These are phyloP conservation scores for Muscicapa adusta DNA, from an alignment of 2,113 vertebrate genomes.

Conservation along the genomic window DNA sequence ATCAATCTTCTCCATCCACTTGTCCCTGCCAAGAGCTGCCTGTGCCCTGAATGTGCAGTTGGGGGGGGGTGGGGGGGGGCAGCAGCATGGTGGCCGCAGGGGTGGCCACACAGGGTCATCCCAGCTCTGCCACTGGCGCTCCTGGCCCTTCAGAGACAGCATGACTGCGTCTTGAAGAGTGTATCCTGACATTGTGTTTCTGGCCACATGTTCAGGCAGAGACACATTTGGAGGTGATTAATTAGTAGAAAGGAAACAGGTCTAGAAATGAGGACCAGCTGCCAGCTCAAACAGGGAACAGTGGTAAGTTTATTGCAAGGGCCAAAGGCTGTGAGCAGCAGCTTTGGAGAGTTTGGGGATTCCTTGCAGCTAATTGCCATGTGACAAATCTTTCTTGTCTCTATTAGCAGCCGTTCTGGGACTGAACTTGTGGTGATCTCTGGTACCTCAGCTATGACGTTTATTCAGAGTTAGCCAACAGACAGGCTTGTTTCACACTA, in stretches of 20 bases:
- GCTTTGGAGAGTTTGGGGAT: neutral
- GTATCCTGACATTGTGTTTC: neutral
- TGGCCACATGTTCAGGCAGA: neutral
- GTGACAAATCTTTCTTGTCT: neutral
- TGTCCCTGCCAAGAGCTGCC: neutral
- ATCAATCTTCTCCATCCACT: fast-evolving
- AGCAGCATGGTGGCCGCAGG: neutral
- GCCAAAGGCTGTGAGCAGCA: neutral
- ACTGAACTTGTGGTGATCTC: neutral
- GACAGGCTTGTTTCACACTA: neutral
- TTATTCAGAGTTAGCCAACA: neutral
- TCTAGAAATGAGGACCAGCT: constrained; percentile 46
- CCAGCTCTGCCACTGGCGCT: neutral
- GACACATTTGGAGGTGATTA: constrained; percentile 56
- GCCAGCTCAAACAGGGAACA: neutral
- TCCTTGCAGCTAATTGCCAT: neutral
- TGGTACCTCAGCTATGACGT: neutral
- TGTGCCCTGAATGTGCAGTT: neutral
- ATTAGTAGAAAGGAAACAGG: constrained; percentile 32
- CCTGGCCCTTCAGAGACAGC: neutral
- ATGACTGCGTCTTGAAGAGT: fast-evolving
- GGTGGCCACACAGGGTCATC: neutral
- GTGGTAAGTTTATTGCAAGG: constrained; percentile 4
- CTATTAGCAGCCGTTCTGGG: neutral
- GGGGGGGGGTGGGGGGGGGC: fast-evolving